Evolutionary conservation across 2,888 invertebrate species (phyloP).

Genomic region (Urechis unicinctus): DNA sequence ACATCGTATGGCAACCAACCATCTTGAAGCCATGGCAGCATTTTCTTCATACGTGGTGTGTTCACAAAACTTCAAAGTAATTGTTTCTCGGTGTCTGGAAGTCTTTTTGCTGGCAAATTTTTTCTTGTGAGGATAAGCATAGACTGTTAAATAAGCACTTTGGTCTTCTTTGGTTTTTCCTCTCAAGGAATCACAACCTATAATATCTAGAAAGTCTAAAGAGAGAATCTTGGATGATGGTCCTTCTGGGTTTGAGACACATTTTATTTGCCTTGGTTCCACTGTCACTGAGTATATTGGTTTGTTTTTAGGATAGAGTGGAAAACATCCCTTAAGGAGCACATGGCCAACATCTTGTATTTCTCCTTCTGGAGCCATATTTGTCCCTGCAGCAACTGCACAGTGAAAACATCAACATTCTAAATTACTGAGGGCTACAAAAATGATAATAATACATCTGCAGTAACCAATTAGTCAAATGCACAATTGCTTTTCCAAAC

Average conservation of each 20-base stretch:
- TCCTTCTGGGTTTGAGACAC: too few species aligned
- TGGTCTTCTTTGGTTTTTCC: slow-evolving; percentile 20
- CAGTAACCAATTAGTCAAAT: too few species aligned
- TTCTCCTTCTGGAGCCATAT: neutral
- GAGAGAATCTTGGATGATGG: too few species aligned
- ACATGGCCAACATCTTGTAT: neutral
- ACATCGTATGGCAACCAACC: slow-evolving; percentile 29
- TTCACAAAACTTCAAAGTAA: slow-evolving; percentile 29
- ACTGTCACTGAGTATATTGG: slow-evolving; percentile 3
- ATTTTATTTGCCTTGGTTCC: too few species aligned
- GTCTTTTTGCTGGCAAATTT: slow-evolving; percentile 32
- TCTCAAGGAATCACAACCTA: slow-evolving; percentile 37
- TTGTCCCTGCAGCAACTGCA: too few species aligned
- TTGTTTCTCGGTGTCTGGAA: slow-evolving; percentile 25
- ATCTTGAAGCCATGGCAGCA: slow-evolving; percentile 23
- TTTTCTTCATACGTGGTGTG: slow-evolving; percentile 31
- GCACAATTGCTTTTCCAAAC: too few species aligned
- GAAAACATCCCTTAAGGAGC: slow-evolving; percentile 4
- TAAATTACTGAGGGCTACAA: too few species aligned
- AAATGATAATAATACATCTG: too few species aligned
- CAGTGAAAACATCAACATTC: too few species aligned
- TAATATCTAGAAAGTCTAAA: too few species aligned
- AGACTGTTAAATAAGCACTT: slow-evolving; percentile 33
- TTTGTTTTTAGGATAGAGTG: slow-evolving; percentile 9
- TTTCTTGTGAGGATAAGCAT: slow-evolving; percentile 37